These are phyloP conservation scores for Notocelia uddmanniana DNA, from an alignment of 2,888 invertebrate genomes.

Conservation along the genomic window DNA sequence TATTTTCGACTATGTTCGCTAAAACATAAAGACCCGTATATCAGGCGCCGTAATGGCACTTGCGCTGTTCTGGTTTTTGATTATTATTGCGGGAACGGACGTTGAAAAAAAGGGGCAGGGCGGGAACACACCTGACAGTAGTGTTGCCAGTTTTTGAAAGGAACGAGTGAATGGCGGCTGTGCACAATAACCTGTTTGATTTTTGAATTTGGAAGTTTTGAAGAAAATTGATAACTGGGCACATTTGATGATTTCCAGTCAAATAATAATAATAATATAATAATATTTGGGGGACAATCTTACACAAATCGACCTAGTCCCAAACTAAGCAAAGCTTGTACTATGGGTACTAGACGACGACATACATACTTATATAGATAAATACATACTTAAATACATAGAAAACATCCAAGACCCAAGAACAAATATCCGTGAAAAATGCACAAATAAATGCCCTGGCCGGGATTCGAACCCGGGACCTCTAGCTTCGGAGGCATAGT, in stretches of 20 bases:
- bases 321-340: no score
- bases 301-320: no score
- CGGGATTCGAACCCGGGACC: no score
- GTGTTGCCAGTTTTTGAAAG: slow-evolving; percentile 84
- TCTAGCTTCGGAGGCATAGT: no score
- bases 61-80: slow-evolving; percentile 56
- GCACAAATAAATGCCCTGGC: no score
- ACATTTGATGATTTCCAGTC: slow-evolving; percentile 7
- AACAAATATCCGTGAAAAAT: no score
- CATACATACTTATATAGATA: no score
- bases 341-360: no score
- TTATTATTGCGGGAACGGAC: slow-evolving; percentile 76
- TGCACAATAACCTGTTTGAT: slow-evolving; percentile 71
- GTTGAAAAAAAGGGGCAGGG: slow-evolving; percentile 84
- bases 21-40: slow-evolving; percentile 49
- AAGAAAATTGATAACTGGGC: slow-evolving; percentile 33
- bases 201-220: slow-evolving; percentile 63
- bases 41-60: slow-evolving; percentile 46
- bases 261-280: no score
- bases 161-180: slow-evolving; percentile 78
- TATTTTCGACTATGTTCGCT: slow-evolving; percentile 55
- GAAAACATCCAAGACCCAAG: no score
- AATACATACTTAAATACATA: no score
- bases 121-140: slow-evolving; percentile 85
- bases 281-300: no score